Evolutionary conservation across 2,113 vertebrate species (phyloP), one percentile per base, ranked within the genome.

Genomic region (Melanotaenia duboulayi): DNA sequence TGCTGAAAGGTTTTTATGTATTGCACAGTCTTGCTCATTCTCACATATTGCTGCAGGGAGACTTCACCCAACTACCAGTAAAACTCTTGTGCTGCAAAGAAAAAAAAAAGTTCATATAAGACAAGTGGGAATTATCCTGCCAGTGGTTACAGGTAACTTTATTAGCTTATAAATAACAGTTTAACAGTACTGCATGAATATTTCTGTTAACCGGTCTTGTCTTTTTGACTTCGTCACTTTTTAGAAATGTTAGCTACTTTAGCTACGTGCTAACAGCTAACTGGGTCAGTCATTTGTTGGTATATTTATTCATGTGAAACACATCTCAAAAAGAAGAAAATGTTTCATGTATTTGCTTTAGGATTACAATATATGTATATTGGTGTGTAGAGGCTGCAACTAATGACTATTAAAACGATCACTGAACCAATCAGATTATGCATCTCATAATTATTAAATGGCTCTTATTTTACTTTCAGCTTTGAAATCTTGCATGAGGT

Each of bases 171-270:
- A 9, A 35, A 6, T 19, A 48, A 48, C 14, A 48, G 2, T 48
- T 35, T 35, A 7, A 35, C 32, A 35, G 32, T 8, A 35, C 32
- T 35, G 28, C 28, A 28, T 28, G 10, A 69, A 22, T 59, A 23
- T 60, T 20, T 54, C 11, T 40, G 11, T 48, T 4, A 61, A 3
- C 7, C 13, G 22, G 11, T 24, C 6, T 51, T 62, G 19, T 69
- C 17, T 68, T 46, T 58, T 16, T 59, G 0, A 57, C n/a, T 2
- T 65, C n/a, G 6, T 0, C 2, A 56, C 7, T 56, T 11, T 56
- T 10, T 35, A 35, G 32, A 0, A 20, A 44, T 44, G 17, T 16
- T 28, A 55, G 23, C 37, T 66, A 42, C 4, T 42, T 42, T 39
- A 65, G 32, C 20, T 40, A 51, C 14, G 20, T 9, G 46, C 46